Evolutionary conservation across 2,888 invertebrate genomes (phyloP).

Genomic region (Drosophila prostipennis): DNA sequence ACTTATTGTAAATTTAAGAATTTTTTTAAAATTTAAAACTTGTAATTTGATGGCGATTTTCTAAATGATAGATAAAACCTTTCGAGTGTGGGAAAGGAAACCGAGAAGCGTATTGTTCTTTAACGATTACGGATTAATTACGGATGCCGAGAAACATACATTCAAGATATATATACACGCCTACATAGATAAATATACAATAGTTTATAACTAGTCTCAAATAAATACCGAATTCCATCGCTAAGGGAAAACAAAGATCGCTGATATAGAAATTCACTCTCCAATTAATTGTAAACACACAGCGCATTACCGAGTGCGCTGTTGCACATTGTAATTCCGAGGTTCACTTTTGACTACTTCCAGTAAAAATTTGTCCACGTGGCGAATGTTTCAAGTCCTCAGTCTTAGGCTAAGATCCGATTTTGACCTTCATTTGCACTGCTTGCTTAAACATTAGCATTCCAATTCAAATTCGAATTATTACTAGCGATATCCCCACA

Average conservation of each 20-base stretch:
- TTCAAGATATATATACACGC: conserved; percentile 16
- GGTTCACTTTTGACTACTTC: conserved; percentile 30
- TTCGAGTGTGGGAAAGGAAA: conserved; percentile 7
- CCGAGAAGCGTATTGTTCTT: conserved; percentile 8
- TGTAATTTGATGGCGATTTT: conserved; percentile 6
- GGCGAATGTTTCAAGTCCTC: conserved; percentile 17
- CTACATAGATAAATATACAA: conserved; percentile 33
- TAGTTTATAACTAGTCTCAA: conserved; percentile 39
- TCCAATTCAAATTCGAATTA: conserved; percentile 4
- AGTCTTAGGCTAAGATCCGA: conserved; percentile 26
- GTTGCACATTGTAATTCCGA: conserved; percentile 7
- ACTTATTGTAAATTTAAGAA: background rate
- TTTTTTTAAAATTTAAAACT: background rate
- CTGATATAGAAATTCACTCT: conserved; percentile 6
- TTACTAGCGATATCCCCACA: conserved; percentile 8
- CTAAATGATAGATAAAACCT: background rate
- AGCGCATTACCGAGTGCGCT: background rate
- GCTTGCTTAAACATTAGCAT: conserved; percentile 17
- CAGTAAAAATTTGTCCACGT: conserved; percentile 14
- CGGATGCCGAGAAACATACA: conserved; percentile 11
- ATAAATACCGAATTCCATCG: conserved; percentile 24
- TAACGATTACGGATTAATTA: conserved; percentile 8
- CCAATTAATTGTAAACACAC: conserved; percentile 11
- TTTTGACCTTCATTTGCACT: conserved; percentile 12
- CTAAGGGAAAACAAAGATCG: conserved; percentile 24